Base-by-base conservation (phyloP, 2,113 vertebrate species). In the Nothoprocta perdicaria region DNA sequence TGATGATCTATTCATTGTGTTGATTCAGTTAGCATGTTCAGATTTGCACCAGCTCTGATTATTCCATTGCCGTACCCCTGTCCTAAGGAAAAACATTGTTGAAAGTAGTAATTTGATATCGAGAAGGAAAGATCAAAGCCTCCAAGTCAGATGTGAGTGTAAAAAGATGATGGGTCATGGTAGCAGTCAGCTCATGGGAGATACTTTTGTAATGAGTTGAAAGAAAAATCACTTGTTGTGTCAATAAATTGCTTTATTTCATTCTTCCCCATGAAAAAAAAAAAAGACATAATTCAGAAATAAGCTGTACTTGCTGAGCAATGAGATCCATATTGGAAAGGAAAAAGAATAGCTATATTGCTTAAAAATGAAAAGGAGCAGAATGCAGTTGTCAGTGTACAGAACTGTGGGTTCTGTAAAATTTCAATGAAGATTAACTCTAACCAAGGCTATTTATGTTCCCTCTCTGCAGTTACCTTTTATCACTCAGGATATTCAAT, bases 361-460 rank as follows among this genome's bases (percentile, higher is more conserved):
- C 43, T 80, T 62, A 74, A 68, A 76, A 91, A 35, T 27, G 31
- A 14, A 73, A 35, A 46, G 14, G 9, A 60, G 10, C 8, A 83
- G n/a, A 48, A 17, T 33, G 67, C 12, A 62, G 5, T 60, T 89
- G 31, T 7, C 33, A 93, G 53, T 29, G 53, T 65, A 29, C 7
- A 4, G 52, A 77, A 40, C 7, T 8, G 2, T 10, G n/a, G 14
- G 73, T 66, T n/a, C 31, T 21, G 3, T 73, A 41, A 77, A 68
- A 80, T 17, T 40, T 60, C 43, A 23, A 26, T 80, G 31, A 67
- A 73, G 68, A 69, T 77, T 23, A 26, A 26, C 29, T 50, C 14
- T 45, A 50, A 23, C 0, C 0, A 0, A 63, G 19, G 10, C 11
- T 12, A 77, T 50, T 73, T 63, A 23, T 68, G 80, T 72, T 72